Percentiles rank a stretch among this genome's conserved stretches.
These are phyloP conservation scores for Leptinotarsa peninsularis DNA, from an alignment of 2,888 invertebrate genomes.

Conservation along the genomic window DNA sequence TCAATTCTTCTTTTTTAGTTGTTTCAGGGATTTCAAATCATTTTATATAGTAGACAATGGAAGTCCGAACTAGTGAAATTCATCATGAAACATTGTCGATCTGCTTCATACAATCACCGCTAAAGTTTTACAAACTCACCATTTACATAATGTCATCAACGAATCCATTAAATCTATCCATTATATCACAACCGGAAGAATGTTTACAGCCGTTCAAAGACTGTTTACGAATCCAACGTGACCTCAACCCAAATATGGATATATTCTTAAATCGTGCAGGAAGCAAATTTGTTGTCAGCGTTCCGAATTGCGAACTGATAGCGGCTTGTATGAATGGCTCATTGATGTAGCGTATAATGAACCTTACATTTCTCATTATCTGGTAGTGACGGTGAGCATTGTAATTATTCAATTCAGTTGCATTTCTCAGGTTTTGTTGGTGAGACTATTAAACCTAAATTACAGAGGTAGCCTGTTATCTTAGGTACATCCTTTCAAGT, in stretches of 20 bases:
- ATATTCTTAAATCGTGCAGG: slow-evolving; percentile 23
- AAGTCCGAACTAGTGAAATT: too few species aligned
- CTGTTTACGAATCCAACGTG: slow-evolving; percentile 19
- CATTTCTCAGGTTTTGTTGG: neutral
- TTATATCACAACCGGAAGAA: slow-evolving; percentile 2
- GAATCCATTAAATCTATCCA: neutral
- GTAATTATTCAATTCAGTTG: neutral
- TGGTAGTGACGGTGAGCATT: neutral
- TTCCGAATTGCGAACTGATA: slow-evolving; percentile 23
- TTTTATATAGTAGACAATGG: too few species aligned
- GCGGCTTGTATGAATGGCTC: slow-evolving; percentile 11
- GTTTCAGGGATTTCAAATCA: too few species aligned
- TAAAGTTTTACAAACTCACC: neutral
- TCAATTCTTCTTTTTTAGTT: too few species aligned
- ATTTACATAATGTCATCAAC: neutral
- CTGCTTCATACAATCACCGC: neutral
- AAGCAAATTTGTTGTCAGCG: slow-evolving; percentile 25
- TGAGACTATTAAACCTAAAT: neutral
- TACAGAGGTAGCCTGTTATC: neutral
- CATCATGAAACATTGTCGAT: too few species aligned
- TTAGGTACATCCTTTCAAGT: slow-evolving; percentile 4
- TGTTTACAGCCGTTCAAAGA: slow-evolving; percentile 1
- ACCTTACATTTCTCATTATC: neutral
- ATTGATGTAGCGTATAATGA: neutral
- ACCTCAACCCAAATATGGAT: slow-evolving; percentile 34